Evolutionary conservation across 2,888 invertebrate species (phyloP), one percentile per base, ranked within the genome.

Genomic region (Cosmia pyralina): DNA sequence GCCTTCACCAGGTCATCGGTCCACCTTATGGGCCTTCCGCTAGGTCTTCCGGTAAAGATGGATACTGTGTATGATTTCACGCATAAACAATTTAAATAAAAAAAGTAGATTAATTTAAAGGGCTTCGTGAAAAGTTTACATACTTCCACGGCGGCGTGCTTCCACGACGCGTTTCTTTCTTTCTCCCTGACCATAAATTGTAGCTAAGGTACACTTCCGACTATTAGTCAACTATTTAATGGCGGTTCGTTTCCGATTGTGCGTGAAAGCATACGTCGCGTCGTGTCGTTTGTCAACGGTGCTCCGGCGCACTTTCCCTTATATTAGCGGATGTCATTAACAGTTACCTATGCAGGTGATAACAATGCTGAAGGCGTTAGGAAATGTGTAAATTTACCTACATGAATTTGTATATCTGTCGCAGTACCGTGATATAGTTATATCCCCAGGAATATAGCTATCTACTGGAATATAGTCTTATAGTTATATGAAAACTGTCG

Each of bases 241-340:
- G 52, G 60, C 65, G 44, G 46, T 75, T 41, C 46, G 60, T 79
- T 82, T 85, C 83, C 77, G 76, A 72, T 73, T 28, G 59, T 59
- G 53, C 67, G 72, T 79, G 79, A 77, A 79, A 81, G 79, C 78
- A 65, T 65, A 81, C 52, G 19, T 53, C 22, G 34, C 50, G 59
- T n/a, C 41, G 58, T 46, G 38, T 44, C 50, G 50, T 46, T 50
- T 69, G 53, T 70, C 55, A 62, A 75, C 52, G n/a, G 58, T 17
- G 50, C 34, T 28, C 8, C 8, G 15, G 10, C 34, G 69, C 60
- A 77, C 85, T 85, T 85, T 85, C 83, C 70, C 81, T 57, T 59
- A 46, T 69, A 53, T 73, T 69, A 63, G 67, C 81, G 83, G 69
- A 69, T 74, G 73, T 70, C 72, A 75, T 79, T 69, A 71, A 78